Conservation (phyloP, 2,888 invertebrate genomes). For the Drosophila ustulata region DNA sequence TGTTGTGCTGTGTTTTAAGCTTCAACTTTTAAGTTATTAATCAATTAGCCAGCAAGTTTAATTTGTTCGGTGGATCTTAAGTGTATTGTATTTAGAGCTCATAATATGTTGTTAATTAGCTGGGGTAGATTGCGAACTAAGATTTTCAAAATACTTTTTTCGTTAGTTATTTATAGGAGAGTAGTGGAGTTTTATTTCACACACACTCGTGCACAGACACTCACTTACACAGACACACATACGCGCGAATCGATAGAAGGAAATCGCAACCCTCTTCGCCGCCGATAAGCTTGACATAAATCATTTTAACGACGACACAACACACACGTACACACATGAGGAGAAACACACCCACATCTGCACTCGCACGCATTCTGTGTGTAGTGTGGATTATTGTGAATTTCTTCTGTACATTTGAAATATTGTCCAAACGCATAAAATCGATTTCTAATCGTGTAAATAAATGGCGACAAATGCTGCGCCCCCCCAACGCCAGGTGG, state of each 20-base stretch:
- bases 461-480: constrained; percentile 78
- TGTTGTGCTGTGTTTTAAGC: constrained; percentile 20
- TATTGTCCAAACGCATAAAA: constrained; percentile 75
- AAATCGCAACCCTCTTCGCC: constrained; percentile 42
- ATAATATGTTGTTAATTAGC: constrained; percentile 35
- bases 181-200: constrained; percentile 6
- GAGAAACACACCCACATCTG: neutral
- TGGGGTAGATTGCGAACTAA: constrained; percentile 9
- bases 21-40: constrained; percentile 40
- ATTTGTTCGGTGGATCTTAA: neutral
- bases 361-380: neutral
- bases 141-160: neutral
- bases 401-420: constrained; percentile 61
- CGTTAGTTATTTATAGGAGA: constrained; percentile 13
- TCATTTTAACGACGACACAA: constrained; percentile 64
- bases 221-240: neutral
- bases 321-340: neutral
- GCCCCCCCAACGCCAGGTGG: constrained; percentile 52
- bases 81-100: constrained; percentile 6
- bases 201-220: neutral
- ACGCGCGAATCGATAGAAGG: constrained; percentile 27
- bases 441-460: constrained; percentile 79
- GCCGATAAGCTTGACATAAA: constrained; percentile 72
- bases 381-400: constrained; percentile 14
- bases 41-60: constrained; percentile 41